Conservation (phyloP, 2,888 invertebrate species). For the Acleris literana region DNA sequence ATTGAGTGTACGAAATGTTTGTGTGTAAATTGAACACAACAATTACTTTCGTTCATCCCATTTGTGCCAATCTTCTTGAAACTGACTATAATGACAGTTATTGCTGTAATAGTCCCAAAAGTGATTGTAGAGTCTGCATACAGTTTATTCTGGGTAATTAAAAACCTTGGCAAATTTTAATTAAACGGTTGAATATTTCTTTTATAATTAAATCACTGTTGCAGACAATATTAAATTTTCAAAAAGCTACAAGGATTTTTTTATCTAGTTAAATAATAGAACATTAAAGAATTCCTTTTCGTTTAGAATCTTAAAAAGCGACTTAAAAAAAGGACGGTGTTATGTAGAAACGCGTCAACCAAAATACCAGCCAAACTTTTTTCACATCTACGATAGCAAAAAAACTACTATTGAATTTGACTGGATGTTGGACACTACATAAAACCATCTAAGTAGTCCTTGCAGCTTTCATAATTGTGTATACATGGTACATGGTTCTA, state of each 20-base stretch:
- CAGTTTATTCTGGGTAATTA: slow-evolving; percentile 41
- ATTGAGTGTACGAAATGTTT: too few relatives aligned
- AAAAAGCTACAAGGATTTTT: slow-evolving; percentile 21
- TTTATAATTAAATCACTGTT: slow-evolving; percentile 39
- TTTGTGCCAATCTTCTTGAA: too few relatives aligned
- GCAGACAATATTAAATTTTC: slow-evolving; percentile 45
- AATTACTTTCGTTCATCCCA: too few relatives aligned
- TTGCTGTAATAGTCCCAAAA: slow-evolving; percentile 41
- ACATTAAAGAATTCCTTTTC: too few relatives aligned
- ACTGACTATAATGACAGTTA: background rate
- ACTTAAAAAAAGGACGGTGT: background rate
- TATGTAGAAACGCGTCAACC: background rate
- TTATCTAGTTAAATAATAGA: too few relatives aligned
- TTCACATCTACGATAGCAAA: too few relatives aligned
- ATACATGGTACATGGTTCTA: slow-evolving; percentile 28
- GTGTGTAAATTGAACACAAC: too few relatives aligned
- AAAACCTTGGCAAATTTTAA: background rate
- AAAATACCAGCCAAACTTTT: background rate
- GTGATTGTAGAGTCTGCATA: slow-evolving; percentile 54
- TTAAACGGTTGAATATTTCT: too few relatives aligned
- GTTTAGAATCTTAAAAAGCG: too few relatives aligned
- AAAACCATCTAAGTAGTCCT: slow-evolving; percentile 15
- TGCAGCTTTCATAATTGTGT: slow-evolving; percentile 26
- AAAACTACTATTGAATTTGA: background rate
- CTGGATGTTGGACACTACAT: slow-evolving; percentile 2